Base-by-base conservation (phyloP, 2,113 vertebrate genomes). In the Crotalus helleri region DNA sequence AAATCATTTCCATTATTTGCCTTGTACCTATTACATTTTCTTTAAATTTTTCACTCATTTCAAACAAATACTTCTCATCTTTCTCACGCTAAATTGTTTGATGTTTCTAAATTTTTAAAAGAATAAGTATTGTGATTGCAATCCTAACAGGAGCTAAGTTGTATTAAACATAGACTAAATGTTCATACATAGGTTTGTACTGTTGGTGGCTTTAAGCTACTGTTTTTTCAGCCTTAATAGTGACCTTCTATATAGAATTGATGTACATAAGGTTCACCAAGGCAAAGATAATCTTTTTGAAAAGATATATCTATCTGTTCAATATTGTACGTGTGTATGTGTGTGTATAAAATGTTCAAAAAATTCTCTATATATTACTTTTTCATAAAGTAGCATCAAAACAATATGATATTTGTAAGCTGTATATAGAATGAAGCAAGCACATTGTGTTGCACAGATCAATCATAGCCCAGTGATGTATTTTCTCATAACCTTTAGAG, bases 51-150 rank as follows among this genome's bases (percentile, higher is more conserved):
- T 44, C 49, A 39, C 13, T 49, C 29, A 53, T 2, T 33, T 26
- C 93, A 0, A 91, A 88, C 11, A 85, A 7, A 24, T 3, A 92
- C 89, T 92, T 54, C 58, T 3, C 58, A 93, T 90, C 86, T 19
- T 92, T 87, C 24, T 90, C 64, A 86, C 13, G 6, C 3, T 1
- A 17, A 2, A 92, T 86, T n/a, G 1, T 11, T n/a, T 89, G 61
- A 89, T 91, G 26, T 94, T 44, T 94, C 94, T 91, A 46, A 93
- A 95, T 15, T 87, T 64, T 85, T 92, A 92, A 94, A 58, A 96
- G 88, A 90, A 92, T 93, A 59, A 81, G 8, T 81, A 44, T 9
- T 81, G 33, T 44, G 74, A 74, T 17, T 74, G 64, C 13, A 74
- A 74, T 74, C n/a, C 64, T n/a, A 74, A 74, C 1, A 17, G 13